phyloP scores from a whole-genome alignment of 2,113 vertebrate genomes.

The Megatriorchis doriae region DNA sequence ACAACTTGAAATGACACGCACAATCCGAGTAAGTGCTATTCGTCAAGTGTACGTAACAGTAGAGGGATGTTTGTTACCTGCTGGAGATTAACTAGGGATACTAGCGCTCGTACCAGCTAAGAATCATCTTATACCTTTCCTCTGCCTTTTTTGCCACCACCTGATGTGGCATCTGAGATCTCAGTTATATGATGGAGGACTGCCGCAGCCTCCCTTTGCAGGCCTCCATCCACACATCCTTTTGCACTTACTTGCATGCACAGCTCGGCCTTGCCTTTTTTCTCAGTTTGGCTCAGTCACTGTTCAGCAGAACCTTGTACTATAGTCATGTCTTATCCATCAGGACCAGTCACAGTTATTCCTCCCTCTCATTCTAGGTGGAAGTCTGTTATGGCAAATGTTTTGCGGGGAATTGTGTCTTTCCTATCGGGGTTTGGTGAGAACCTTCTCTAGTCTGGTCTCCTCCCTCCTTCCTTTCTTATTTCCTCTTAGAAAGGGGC shows the following conservation, averaged over 20 bases:
- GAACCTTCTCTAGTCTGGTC: not conserved
- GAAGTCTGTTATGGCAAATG: not conserved
- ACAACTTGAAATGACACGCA: not conserved
- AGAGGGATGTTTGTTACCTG: not conserved
- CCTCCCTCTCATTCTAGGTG: not conserved
- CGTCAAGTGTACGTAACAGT: too few relatives aligned
- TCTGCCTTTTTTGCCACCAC: not conserved
- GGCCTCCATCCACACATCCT: not conserved
- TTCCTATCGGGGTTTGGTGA: not conserved
- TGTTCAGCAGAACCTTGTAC: not conserved
- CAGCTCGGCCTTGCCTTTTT: not conserved
- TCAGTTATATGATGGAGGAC: rapidly evolving
- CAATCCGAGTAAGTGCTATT: not conserved
- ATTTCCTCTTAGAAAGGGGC: not conserved
- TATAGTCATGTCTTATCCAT: too few relatives aligned
- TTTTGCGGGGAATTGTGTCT: not conserved
- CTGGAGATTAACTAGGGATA: not conserved
- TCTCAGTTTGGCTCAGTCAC: not conserved
- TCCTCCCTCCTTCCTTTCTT: not conserved
- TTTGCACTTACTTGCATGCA: too few relatives aligned
- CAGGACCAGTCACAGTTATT: not conserved
- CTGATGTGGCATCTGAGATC: not conserved
- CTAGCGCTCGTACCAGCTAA: not conserved
- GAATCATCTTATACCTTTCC: not conserved
- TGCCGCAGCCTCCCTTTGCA: not conserved